phyloP scores from a whole-genome alignment of 2,797 vertebrate species.

The Netta rufina region DNA sequence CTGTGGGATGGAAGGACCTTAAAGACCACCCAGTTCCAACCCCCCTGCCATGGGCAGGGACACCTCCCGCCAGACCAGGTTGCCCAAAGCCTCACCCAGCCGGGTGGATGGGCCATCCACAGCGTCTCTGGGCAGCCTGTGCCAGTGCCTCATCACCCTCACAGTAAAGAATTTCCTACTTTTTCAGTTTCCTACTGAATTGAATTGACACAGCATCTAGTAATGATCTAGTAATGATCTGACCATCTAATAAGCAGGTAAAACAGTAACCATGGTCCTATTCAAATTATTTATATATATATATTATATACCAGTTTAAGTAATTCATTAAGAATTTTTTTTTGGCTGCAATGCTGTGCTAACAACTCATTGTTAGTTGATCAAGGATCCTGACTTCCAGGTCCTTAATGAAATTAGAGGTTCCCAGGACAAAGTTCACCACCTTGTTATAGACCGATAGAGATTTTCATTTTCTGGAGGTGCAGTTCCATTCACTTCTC shows the following conservation, averaged over 20 bases:
- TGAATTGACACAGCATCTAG: not conserved
- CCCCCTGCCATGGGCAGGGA: too few species aligned
- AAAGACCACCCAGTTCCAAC: too few species aligned
- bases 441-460: not conserved
- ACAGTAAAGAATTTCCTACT: too few species aligned
- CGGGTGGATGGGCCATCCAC: too few species aligned
- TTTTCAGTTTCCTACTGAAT: not conserved
- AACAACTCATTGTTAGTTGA: not conserved
- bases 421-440: not conserved
- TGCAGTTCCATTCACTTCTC: not conserved
- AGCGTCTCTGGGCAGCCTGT: too few species aligned
- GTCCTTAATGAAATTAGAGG: not conserved
- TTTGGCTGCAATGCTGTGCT: not conserved
- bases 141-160: too few species aligned
- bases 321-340: not conserved
- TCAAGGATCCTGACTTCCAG: not conserved
- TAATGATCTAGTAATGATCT: not conserved
- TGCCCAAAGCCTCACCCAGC: too few species aligned
- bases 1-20: too few species aligned
- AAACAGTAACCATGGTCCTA: not conserved
- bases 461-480: not conserved
- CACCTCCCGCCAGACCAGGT: too few species aligned
- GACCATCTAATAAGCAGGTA: not conserved
- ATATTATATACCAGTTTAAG: not conserved
- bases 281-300: not conserved